Evolutionary conservation across 2,797 vertebrate genomes (phyloP), one percentile per base, ranked within the genome.

Genomic region (Diglossa cyanea): DNA sequence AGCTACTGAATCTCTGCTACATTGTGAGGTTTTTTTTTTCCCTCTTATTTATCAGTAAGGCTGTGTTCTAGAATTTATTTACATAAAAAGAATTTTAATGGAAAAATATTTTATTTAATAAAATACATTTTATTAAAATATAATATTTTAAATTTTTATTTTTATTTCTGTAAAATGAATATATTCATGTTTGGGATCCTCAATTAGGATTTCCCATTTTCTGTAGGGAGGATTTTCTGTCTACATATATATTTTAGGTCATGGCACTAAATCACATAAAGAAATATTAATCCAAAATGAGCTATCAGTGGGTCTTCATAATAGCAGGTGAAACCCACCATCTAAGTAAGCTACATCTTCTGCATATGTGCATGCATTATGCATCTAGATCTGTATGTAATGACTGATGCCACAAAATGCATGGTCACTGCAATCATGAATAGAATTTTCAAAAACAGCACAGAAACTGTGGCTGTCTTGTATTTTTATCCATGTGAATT

Each of bases 341-440:
- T 42, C 55, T 86, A 95, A 90, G 84, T 84, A 85, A 94, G 39
- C 33, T 37, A 74, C 60, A 90, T 74, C 63, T 83, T 71, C n/a
- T 89, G 35, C 67, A 26, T 79, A 82, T 31, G 11, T 70, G 81
- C 48, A 88, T 78, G 66, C 24, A 61, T n/a, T 84, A 80, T 4
- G 9, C 60, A 81, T 35, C 42, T 67, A 81, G 21, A 90, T 74
- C 84, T 73, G 47, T 37, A 78, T 13, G 58, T 65, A 47, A 80
- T 75, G 67, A 86, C 61, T n/a, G 25, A 86, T 47, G n/a, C 12
- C 37, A 76, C 65, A 51, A 84, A 91, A 94, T 26, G 26, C n/a
- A 80, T 2, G 61, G 57, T 91, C 60, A 53, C 26, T 90, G 54
- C 61, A 86, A 75, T 28, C 70, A 65, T 11, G 35, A n/a, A 60